Conservation (phyloP, 2,113 vertebrate species). For the Eurypyga helias region DNA sequence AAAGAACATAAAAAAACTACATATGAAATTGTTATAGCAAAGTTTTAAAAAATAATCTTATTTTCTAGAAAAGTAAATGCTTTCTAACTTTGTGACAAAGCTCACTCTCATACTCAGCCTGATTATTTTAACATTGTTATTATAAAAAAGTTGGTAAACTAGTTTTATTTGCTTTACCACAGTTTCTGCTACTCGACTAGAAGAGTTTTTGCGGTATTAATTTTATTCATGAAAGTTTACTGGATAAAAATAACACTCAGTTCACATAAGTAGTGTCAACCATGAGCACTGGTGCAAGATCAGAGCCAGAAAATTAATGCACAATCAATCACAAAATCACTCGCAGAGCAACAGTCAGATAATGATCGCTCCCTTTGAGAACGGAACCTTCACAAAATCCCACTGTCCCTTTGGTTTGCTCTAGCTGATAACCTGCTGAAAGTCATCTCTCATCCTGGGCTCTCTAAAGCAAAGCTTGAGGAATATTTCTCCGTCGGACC, state of each 20-base stretch:
- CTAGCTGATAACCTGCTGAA: neutral
- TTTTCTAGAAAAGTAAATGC: neutral
- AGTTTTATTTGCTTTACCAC: neutral
- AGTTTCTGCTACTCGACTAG: neutral
- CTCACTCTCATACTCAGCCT: neutral
- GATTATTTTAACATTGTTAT: neutral
- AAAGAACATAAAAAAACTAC: neutral
- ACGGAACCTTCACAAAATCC: neutral
- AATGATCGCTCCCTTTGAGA: neutral
- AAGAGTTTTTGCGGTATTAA: rapidly evolving
- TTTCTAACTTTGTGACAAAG: neutral
- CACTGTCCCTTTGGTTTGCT: neutral
- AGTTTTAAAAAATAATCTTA: neutral
- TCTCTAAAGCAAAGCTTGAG: neutral
- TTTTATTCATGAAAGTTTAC: neutral
- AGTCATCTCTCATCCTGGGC: neutral
- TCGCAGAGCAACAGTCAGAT: neutral
- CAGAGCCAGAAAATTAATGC: conserved; percentile 21
- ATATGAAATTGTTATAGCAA: neutral
- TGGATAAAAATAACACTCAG: neutral
- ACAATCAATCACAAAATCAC: conserved; percentile 39
- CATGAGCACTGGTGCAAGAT: neutral
- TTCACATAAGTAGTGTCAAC: neutral
- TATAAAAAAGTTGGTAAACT: neutral
- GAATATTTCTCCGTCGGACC: neutral